Percentiles rank a stretch among this genome's conserved stretches.
phyloP scores from a whole-genome alignment of 2,888 invertebrate genomes.

The Pachydiplax longipennis region DNA sequence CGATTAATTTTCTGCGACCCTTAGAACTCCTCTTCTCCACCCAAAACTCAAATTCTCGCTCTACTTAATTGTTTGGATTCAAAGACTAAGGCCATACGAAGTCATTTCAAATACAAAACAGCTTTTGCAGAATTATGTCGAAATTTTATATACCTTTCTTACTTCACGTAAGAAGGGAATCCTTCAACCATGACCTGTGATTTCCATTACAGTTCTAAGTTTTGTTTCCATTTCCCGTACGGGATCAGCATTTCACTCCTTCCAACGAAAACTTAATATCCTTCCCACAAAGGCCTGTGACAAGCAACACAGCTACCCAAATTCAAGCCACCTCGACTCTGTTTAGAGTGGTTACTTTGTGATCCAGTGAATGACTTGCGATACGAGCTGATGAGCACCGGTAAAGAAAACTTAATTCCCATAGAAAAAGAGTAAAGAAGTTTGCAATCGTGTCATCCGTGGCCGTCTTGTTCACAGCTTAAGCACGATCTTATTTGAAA shows the following conservation, averaged over 20 bases:
- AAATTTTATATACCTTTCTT: too few relatives aligned
- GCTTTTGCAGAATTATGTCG: too few relatives aligned
- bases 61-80: too few relatives aligned
- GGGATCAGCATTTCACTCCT: too few relatives aligned
- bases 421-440: neutral
- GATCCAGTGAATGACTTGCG: neutral
- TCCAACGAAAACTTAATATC: neutral
- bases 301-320: neutral
- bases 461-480: neutral
- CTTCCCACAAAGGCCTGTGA: neutral
- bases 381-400: neutral
- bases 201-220: neutral
- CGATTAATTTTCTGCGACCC: too few relatives aligned
- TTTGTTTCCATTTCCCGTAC: neutral
- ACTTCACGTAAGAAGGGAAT: too few relatives aligned
- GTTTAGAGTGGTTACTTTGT: neutral
- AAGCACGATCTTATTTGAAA: neutral
- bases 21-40: too few relatives aligned
- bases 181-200: too few relatives aligned
- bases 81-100: too few relatives aligned
- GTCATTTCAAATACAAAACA: too few relatives aligned
- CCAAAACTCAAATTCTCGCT: too few relatives aligned
- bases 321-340: neutral
- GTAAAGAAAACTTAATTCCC: constrained; percentile 11
- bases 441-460: neutral